A percentile compares a stretch with the other conserved stretches of the same genome.
phyloP scores from a whole-genome alignment of 2,888 invertebrate species.

The Leptinotarsa peninsularis region DNA sequence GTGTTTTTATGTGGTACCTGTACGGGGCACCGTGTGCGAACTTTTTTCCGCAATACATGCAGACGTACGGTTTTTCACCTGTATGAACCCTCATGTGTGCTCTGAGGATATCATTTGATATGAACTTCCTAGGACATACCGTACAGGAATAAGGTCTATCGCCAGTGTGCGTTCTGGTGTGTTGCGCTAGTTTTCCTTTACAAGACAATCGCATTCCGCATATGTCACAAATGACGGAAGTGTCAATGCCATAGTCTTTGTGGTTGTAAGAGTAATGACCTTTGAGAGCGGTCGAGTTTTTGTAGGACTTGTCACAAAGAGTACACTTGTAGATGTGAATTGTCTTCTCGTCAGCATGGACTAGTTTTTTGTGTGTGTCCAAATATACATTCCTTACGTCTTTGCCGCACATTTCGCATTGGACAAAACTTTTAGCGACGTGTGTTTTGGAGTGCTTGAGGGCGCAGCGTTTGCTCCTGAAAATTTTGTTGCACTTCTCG shows the following conservation, averaged over 20 bases:
- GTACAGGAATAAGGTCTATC: conserved; percentile 64
- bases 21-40: conserved; percentile 70
- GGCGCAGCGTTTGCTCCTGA: conserved; percentile 67
- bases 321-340: conserved; percentile 39
- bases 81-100: conserved; percentile 56
- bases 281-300: conserved; percentile 40
- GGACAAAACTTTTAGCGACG: conserved; percentile 68
- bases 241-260: conserved; percentile 43
- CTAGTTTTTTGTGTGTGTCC: conserved; percentile 40
- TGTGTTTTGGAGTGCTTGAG: conserved; percentile 66
- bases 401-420: conserved; percentile 69
- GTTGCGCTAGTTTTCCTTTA: conserved; percentile 61
- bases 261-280: conserved; percentile 43
- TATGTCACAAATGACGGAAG: conserved; percentile 41
- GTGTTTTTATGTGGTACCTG: conserved; percentile 72
- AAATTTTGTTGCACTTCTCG: conserved; percentile 66
- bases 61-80: conserved; percentile 55
- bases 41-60: conserved; percentile 56
- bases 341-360: conserved; percentile 37
- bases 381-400: conserved; percentile 61
- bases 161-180: conserved; percentile 68
- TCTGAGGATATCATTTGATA: conserved; percentile 70
- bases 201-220: conserved; percentile 55
- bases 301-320: conserved; percentile 41
- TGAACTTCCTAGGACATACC: conserved; percentile 63